These are phyloP conservation scores for Craniophora ligustri DNA, from an alignment of 2,888 invertebrate species.

Conservation along the genomic window DNA sequence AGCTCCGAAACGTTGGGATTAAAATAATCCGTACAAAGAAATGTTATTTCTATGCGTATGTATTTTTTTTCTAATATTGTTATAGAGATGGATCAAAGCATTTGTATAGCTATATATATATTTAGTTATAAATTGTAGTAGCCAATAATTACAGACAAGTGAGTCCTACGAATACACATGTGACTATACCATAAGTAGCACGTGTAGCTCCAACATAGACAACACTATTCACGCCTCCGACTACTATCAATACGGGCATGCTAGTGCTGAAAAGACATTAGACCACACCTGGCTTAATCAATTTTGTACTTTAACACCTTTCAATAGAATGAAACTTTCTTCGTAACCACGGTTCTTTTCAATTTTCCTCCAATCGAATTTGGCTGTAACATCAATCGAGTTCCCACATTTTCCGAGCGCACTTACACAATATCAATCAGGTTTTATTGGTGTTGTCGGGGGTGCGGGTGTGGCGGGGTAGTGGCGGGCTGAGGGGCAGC, in stretches of 20 bases:
- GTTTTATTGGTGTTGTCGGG: slow-evolving; percentile 88
- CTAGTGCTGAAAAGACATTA: slow-evolving; percentile 65
- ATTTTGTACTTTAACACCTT: slow-evolving; percentile 62
- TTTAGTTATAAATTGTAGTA: slow-evolving; percentile 21
- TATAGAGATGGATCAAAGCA: too few relatives aligned
- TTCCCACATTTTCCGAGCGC: slow-evolving; percentile 88
- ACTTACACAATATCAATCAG: slow-evolving; percentile 89
- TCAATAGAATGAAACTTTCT: slow-evolving; percentile 63
- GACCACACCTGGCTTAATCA: slow-evolving; percentile 23
- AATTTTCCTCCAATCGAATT: slow-evolving; percentile 88
- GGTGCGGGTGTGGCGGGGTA: slow-evolving; percentile 63
- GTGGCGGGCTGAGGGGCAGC: slow-evolving; percentile 59
- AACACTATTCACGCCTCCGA: slow-evolving; percentile 84
- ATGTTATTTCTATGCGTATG: too few relatives aligned
- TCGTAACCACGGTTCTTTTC: slow-evolving; percentile 75
- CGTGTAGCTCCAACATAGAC: slow-evolving; percentile 73
- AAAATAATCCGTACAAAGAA: too few relatives aligned
- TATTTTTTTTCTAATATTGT: too few relatives aligned
- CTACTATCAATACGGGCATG: slow-evolving; percentile 76
- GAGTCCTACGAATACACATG: slow-evolving; percentile 9
- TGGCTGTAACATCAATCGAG: slow-evolving; percentile 88
- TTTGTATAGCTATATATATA: too few relatives aligned
- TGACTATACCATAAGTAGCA: slow-evolving; percentile 54
- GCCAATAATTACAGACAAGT: slow-evolving; percentile 36
- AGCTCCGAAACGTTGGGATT: too few relatives aligned